Evolutionary conservation across 30 jellyfish, hydroid and myxozoan species (phyloP), one percentile per base, ranked within the genome.

Genomic region (Nemopilema nomurai): DNA sequence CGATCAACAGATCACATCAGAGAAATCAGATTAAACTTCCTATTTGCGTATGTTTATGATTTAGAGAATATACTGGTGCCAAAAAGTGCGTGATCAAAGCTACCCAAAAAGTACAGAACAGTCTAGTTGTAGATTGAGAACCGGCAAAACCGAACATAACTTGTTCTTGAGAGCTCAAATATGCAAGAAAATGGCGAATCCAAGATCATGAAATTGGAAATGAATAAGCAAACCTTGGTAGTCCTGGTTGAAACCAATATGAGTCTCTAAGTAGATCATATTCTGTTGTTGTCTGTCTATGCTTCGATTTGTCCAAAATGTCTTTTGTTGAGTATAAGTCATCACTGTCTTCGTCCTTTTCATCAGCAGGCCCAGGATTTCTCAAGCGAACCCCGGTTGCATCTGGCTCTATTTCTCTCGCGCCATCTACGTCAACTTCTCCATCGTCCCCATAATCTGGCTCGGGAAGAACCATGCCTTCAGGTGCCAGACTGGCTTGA

Each of bases 231-330:
- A 31, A 86, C 95, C 96, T 70, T 33, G 96, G 80, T 27, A 87
- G 52, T 18, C 91, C 96, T 16, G 88, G 90, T 71, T 79, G 96
- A 77, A 50, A 87, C 96, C 96, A 87, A 50, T 77, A 69, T 49
- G 90, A 86, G 41, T 86, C 95, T 52, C 71, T 50, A 23, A 86
- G 67, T 20, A 86, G 67, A n/a, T 80, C 77, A 33, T 28, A 52
- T 28, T 76, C 95, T 8, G 89, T 76, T 17, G 80, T 84, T 17
- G 86, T 24, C 4, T 26, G 17, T 32, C 72, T 8, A 16, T 32
- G 7, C 68, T 18, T 26, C 28, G 24, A 76, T 62, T 41, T 67
- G 24, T 23, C 25, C 52, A 75, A 16, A 16, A 67, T 68, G 0
- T 65, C 82, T 26, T 28, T 25, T 3, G 75, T 1, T 1, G 67